Evolutionary conservation across 2,888 invertebrate species (phyloP), one percentile per base, ranked within the genome.

Genomic region (Oscheius myriophilus): DNA sequence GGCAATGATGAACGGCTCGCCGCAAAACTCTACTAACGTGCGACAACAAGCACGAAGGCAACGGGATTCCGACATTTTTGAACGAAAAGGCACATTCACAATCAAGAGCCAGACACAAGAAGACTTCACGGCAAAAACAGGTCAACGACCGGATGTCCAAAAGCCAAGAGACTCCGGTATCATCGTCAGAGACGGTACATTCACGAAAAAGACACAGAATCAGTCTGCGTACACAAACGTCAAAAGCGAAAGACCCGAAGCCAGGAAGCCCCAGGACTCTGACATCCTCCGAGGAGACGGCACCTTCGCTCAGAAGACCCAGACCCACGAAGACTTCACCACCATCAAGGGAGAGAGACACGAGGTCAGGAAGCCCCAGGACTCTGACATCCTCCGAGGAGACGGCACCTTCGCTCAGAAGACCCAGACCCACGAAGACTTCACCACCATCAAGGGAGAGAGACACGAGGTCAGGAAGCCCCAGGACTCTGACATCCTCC

Each of bases 201-300:
- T 51, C 51, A 21, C 18, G 14, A 21, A 16, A 9, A 9, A n/a
- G 51, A 51, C 51, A 9, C 51, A 51, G 18, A 51, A 11, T 9
- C 51, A 51, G 18, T 9, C 14, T 9, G 51, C 14, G 11, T 51
- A 51, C 18, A 11, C 12, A 9, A 51, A 51, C 51, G 21, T n/a
- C 7, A 53, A 16, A 18, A 26, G 53, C 23, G 53, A 53, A 21
- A 23, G 53, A 6, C 26, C 7, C 53, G 53, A 53, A 25, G 53
- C 26, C n/a, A 18, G 25, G 23, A 53, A 53, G 14, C 53, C 53
- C 3, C 23, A 25, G 53, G 53, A 53, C 21, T 23, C 23, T 53
- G 53, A 53, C 25, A 18, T 53, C 25, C 21, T 53, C 6, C 53
- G 21, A 25, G 53, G 53, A 3, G 53, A 53, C 14, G 53, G 53